Base-by-base conservation (phyloP, 2,888 invertebrate genomes). In the Melipona bicolor region DNA sequence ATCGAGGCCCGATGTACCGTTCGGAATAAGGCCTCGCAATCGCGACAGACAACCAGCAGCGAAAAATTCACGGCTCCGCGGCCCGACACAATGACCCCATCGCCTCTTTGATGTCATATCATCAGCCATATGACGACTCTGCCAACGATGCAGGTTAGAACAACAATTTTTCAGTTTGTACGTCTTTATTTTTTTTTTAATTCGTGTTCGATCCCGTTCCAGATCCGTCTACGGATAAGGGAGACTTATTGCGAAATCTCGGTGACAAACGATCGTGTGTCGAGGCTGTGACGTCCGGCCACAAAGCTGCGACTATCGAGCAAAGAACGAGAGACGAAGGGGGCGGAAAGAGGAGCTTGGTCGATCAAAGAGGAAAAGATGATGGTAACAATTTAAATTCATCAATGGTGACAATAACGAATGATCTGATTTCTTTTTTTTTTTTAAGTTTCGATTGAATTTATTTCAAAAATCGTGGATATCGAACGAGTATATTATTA, bases 51-150 rank as follows among this genome's bases (percentile, higher is more conserved):
- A 75, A 64, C 13, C 74, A 43, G n/a, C 70, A 27, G 67, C 54
- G 61, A 64, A 65, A 83, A 79, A 88, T 82, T 82, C 68, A 68
- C 68, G 49, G 76, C 73, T 13, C 27, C n/a, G 17, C n/a, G 72
- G 54, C 73, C 72, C 72, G 54, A 71, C 79, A 87, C 50, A 78
- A 87, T 86, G 88, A 68, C 79, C 81, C 79, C 43, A 73, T 71
- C 54, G 64, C 69, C 71, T 50, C 77, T 88, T 93, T 91, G 90
- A 94, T 94, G 94, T 94, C 92, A 85, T 87, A 85, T 88, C 86
- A 85, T 81, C 90, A 88, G 84, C 85, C 68, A 49, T 77, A 79
- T 83, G 86, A 80, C 70, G 79, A 70, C 77, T 32, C 64, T 59
- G 72, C 88, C 72, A 87, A 84, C 69, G 85, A 82, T 61, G 87